Evolutionary conservation across 2,797 vertebrate genomes (phyloP).

Genomic region (Pyrocephalus nanus): DNA sequence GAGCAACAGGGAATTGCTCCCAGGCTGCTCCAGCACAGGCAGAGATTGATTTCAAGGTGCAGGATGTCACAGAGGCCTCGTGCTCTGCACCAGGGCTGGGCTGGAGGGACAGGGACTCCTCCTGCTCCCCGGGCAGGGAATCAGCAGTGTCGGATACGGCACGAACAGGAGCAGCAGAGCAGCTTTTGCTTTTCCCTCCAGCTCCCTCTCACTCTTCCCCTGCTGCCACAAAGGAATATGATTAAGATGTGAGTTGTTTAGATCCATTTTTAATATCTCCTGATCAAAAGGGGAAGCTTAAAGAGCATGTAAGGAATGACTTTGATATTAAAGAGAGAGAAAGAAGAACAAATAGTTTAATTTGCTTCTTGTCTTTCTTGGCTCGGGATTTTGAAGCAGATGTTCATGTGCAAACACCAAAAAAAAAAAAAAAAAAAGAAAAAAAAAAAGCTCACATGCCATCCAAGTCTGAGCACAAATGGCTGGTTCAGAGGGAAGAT

Average conservation of each 20-base stretch:
- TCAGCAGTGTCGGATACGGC: rapidly evolving
- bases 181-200: neutral
- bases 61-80: neutral
- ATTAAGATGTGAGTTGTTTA: conserved; percentile 45
- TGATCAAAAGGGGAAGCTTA: conserved; percentile 47
- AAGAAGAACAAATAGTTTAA: conserved; percentile 60
- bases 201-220: neutral
- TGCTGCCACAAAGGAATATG: conserved; percentile 17
- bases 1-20: neutral
- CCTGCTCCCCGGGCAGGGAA: neutral
- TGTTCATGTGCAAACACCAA: conserved; percentile 43
- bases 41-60: neutral
- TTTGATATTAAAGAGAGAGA: conserved; percentile 35
- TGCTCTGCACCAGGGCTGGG: neutral
- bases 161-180: neutral
- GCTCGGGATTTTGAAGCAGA: conserved; percentile 65
- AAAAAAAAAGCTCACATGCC: neutral
- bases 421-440: too few relatives aligned
- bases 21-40: neutral
- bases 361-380: conserved; percentile 58
- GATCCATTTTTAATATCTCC: conserved; percentile 60
- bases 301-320: neutral
- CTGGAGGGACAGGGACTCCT: neutral
- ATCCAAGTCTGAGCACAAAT: conserved; percentile 25
- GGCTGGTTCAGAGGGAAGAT: too few relatives aligned